Base-by-base conservation (phyloP, 2,888 invertebrate species). In the Saturnia pavonia region DNA sequence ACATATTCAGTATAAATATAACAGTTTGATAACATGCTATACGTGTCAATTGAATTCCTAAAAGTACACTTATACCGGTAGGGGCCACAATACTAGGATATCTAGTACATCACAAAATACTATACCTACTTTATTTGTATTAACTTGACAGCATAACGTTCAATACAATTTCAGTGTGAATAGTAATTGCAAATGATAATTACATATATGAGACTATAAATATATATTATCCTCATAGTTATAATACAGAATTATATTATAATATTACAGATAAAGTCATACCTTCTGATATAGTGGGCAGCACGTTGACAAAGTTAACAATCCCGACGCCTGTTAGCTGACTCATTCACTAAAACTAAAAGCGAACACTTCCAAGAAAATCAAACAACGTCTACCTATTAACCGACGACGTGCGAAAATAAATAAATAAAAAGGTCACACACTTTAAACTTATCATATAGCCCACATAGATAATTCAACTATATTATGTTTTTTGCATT, bases 251-350 rank as follows among this genome's bases (percentile, higher is more conserved):
- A 27, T 0, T 45, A 11, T 60, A 42, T 27, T 42, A 34, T 27
- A 60, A 34, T 57, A 11, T 42, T 69, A 69, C 11, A 71, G 42
- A 69, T 27, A 71, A 43, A 43, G 75, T 73, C 75, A 87, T 90
- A 94, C 94, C 94, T 93, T 94, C 94, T 74, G 92, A 90, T 82
- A 94, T 94, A 74, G 94, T 93, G 82, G 94, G 94, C 86, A 94
- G 87, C 88, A 91, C 92, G 92, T 91, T 93, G 87, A 92, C 94
- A 82, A 93, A 86, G 88, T 89, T 93, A 82, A 93, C 91, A 86
- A 93, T 92, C 81, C 93, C 93, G 85, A 92, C 94, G 89, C 91
- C 90, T 86, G 92, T 90, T 90, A 92, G 85, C 85, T 93, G 94
- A 94, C 92, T 94, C 94, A 94, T 94, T 93, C 93, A 93, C 91